Evolutionary conservation across 2,888 invertebrate species (phyloP).

Genomic region (Oxyteleia sp.): DNA sequence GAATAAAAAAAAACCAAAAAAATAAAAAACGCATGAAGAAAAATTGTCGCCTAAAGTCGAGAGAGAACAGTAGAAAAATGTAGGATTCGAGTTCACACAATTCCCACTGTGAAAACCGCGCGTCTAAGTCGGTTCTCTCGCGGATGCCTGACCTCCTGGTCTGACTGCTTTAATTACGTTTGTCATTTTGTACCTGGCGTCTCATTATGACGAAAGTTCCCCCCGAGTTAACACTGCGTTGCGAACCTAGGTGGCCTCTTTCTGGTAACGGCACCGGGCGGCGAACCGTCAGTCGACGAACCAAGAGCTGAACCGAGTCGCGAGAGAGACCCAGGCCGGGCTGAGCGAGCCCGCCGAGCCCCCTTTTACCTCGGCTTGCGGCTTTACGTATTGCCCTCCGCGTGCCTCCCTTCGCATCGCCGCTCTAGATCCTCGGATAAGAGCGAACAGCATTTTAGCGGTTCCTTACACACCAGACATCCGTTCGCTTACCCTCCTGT

Average conservation of each 20-base stretch:
- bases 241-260: slow-evolving; percentile 85
- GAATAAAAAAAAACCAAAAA: no score
- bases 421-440: slow-evolving; percentile 88
- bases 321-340: slow-evolving; percentile 73
- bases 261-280: slow-evolving; percentile 85
- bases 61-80: slow-evolving; percentile 37
- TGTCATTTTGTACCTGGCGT: slow-evolving; percentile 84
- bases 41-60: no score
- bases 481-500: slow-evolving; percentile 84
- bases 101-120: slow-evolving; percentile 73
- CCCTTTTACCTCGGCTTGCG: slow-evolving; percentile 80
- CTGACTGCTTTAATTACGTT: slow-evolving; percentile 84
- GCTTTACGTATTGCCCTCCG: slow-evolving; percentile 80
- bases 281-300: slow-evolving; percentile 78
- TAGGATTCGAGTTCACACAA: slow-evolving; percentile 74
- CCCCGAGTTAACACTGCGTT: slow-evolving; percentile 78
- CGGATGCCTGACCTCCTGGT: slow-evolving; percentile 80
- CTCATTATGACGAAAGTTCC: slow-evolving; percentile 86
- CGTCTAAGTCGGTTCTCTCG: slow-evolving; percentile 65
- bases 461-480: slow-evolving; percentile 88
- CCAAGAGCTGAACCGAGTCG: slow-evolving; percentile 71
- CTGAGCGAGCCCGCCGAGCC: slow-evolving; percentile 78
- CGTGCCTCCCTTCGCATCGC: slow-evolving; percentile 86
- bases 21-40: no score
- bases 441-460: slow-evolving; percentile 88